Percentiles rank a stretch among this genome's conserved stretches.
These are phyloP conservation scores for Tryphoninae sp. DNA, from an alignment of 2,888 invertebrate species.

Conservation along the genomic window DNA sequence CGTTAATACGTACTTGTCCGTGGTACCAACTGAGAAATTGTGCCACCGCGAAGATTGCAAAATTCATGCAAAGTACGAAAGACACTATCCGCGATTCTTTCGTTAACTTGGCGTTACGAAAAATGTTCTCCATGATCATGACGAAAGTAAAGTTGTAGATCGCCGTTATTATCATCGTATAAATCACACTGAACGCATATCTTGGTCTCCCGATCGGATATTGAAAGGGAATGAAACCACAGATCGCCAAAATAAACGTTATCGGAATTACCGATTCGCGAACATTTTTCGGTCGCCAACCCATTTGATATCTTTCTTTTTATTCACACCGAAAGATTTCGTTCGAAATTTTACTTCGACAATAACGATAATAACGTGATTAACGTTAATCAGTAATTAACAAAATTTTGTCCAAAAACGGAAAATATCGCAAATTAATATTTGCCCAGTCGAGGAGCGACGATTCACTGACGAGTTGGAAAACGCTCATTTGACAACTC, in stretches of 20 bases:
- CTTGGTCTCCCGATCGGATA: background rate
- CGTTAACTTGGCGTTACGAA: background rate
- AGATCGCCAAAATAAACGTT: background rate
- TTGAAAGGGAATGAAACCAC: background rate
- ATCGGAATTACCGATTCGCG: background rate
- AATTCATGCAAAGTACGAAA: background rate
- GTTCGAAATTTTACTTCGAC: no score
- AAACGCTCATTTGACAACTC: no score
- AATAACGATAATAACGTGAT: background rate
- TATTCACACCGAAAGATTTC: background rate
- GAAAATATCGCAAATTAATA: no score
- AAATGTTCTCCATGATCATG: background rate
- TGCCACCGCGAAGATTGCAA: constrained; percentile 8
- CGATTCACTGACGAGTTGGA: no score
- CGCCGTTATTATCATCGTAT: constrained; percentile 9
- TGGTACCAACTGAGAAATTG: constrained; percentile 31
- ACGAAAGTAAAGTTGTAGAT: background rate
- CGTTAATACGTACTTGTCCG: constrained; percentile 17
- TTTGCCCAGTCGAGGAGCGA: no score
- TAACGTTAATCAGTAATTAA: background rate
- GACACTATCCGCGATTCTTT: background rate
- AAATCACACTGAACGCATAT: background rate
- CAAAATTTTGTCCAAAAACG: background rate
- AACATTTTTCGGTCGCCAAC: background rate
- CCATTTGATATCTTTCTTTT: background rate